phyloP scores from a whole-genome alignment of 2,888 invertebrate species.

The Seira ritae region DNA sequence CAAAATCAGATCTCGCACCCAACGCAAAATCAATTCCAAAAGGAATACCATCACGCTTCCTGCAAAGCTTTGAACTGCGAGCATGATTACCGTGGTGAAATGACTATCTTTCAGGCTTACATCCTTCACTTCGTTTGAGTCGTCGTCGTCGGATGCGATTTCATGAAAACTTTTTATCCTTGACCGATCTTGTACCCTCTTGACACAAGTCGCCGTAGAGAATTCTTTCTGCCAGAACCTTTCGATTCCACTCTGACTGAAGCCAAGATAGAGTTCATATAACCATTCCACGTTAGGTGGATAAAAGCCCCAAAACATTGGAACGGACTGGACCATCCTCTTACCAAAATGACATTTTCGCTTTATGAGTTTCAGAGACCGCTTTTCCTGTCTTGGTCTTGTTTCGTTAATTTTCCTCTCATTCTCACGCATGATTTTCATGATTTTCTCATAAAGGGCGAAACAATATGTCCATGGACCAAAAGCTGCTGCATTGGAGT shows the following conservation, averaged over 20 bases:
- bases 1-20: too few relatives aligned
- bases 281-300: slow-evolving; percentile 44
- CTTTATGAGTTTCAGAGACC: neutral
- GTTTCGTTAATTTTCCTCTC: too few relatives aligned
- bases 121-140: slow-evolving; percentile 27
- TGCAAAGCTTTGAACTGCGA: too few relatives aligned
- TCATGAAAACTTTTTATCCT: slow-evolving; percentile 17
- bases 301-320: slow-evolving; percentile 31
- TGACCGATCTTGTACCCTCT: slow-evolving; percentile 35
- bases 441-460: too few relatives aligned
- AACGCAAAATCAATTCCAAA: too few relatives aligned
- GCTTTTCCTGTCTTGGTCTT: too few relatives aligned
- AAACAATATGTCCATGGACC: too few relatives aligned
- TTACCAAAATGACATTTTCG: slow-evolving; percentile 31
- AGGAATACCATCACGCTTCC: too few relatives aligned
- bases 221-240: slow-evolving; percentile 33
- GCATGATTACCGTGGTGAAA: slow-evolving; percentile 30
- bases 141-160: neutral
- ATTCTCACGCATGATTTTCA: too few relatives aligned
- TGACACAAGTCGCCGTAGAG: slow-evolving; percentile 29
- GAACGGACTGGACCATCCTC: slow-evolving; percentile 12
- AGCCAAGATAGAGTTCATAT: slow-evolving; percentile 29
- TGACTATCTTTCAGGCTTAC: slow-evolving; percentile 30
- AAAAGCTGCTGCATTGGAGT: slow-evolving; percentile 10
- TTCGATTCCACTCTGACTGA: slow-evolving; percentile 40